Percentiles rank a stretch among this genome's conserved stretches.
Conservation (phyloP, 2,797 vertebrate species). For the Staurois parvus region DNA sequence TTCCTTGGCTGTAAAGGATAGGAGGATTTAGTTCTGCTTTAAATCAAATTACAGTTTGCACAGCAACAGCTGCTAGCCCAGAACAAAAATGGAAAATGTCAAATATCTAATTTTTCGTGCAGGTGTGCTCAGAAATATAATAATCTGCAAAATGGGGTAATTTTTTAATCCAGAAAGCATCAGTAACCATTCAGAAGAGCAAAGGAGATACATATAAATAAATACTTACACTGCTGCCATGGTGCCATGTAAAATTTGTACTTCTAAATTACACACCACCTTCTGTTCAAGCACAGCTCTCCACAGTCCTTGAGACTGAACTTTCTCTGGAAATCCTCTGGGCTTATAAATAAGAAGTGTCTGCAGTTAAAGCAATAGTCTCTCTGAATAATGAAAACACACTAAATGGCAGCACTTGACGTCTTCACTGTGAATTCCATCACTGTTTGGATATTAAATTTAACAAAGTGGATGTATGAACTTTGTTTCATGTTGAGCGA, state of each 20-base stretch:
- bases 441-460: slow-evolving; percentile 18
- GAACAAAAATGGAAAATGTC: background rate
- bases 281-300: slow-evolving; percentile 58
- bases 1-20: too few relatives aligned
- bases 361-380: slow-evolving; percentile 48
- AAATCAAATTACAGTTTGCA: background rate
- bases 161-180: background rate
- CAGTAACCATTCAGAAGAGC: background rate
- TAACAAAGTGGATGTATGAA: slow-evolving; percentile 9
- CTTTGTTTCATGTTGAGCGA: background rate
- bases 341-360: slow-evolving; percentile 60
- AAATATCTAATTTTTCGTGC: background rate
- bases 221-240: slow-evolving; percentile 45
- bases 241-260: slow-evolving; percentile 52
- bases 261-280: slow-evolving; percentile 59
- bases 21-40: too few relatives aligned
- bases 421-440: slow-evolving; percentile 22
- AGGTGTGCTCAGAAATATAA: background rate
- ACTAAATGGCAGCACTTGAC: slow-evolving; percentile 38
- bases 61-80: background rate
- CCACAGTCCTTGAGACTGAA: slow-evolving; percentile 61
- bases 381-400: slow-evolving; percentile 53
- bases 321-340: slow-evolving; percentile 60
- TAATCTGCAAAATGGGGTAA: background rate
- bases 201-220: slow-evolving; percentile 46